These are phyloP conservation scores for Oreotragus oreotragus DNA, from an alignment of 2,113 vertebrate genomes.

Conservation along the genomic window DNA sequence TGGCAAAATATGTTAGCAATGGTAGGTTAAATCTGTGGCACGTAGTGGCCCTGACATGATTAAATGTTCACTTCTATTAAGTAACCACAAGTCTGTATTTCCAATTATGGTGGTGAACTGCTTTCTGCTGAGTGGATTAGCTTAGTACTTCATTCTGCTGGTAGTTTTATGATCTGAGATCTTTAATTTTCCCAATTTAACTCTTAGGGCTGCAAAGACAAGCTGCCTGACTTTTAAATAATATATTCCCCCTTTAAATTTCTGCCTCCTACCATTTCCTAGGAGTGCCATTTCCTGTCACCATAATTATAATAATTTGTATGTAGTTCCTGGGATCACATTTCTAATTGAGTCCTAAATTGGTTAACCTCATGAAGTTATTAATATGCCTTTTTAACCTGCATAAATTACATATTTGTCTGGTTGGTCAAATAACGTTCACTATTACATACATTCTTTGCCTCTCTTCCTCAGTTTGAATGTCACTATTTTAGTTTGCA, in stretches of 20 bases:
- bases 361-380: conserved; percentile 70
- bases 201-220: conserved; percentile 58
- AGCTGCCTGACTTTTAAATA: conserved; percentile 71
- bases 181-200: conserved; percentile 72
- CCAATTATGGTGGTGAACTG: conserved; percentile 29
- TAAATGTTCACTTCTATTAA: conserved; percentile 55
- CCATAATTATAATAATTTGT: conserved; percentile 74
- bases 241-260: conserved; percentile 71
- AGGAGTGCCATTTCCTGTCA: conserved; percentile 67
- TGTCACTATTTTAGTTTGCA: conserved; percentile 14
- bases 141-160: conserved; percentile 58
- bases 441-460: conserved; percentile 21
- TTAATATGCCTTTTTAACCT: conserved; percentile 72
- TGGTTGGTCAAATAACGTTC: conserved; percentile 61
- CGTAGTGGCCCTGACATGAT: conserved; percentile 53
- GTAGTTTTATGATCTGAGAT: conserved; percentile 69
- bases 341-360: conserved; percentile 74
- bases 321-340: conserved; percentile 71
- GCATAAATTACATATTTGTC: conserved; percentile 67
- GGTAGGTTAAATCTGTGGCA: conserved; percentile 49
- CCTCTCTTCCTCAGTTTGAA: conserved; percentile 3
- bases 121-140: conserved; percentile 63
- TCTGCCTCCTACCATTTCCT: conserved; percentile 64
- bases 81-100: conserved; percentile 59
- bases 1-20: conserved; percentile 68